Base-by-base conservation (phyloP, 2,113 vertebrate species). In the Oryzias celebensis region DNA sequence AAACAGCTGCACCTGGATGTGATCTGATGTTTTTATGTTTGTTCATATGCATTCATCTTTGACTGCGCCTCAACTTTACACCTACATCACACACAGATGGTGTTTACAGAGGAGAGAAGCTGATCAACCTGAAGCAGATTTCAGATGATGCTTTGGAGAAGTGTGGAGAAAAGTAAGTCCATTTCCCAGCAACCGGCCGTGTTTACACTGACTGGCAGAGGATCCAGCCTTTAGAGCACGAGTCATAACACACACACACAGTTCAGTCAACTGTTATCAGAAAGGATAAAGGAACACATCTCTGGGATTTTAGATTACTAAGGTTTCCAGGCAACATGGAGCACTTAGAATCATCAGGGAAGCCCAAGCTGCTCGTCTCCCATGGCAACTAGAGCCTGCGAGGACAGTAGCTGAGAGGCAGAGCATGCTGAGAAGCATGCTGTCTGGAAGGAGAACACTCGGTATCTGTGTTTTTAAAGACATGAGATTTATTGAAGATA, bases 121-220 rank as follows among this genome's bases (percentile, higher is more conserved):
- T 91, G 57, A 92, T 94, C 78, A 92, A 93, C 79, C 82, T 94
- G 78, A 94, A 94, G 65, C 87, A 91, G 83, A 93, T 93, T 54
- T 85, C 81, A 4, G 88, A 92, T 13, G 89, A 93, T 24, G 93
- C 93, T 24, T 53, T 93, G 77, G 85, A 90, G 68, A 91, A 87
- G 71, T 93, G 92, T 78, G 77, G 73, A 58, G 87, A 89, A 69
- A 91, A 85, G 93, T 93, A 78, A 22, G 83, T 66, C 41, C 55
- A 15, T 0, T 43, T 67, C 56, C 62, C 62, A 57, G 73, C 58
- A 68, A 14, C 65, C 28, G 5, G 48, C 47, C 18, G 47, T 81
- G 55, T 88, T 87, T 86, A 77, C 79, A 28, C 31, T 45, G 23
- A 54, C 50, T 50, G 60, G 63, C 62, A 77, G 71, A 47, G 50